Base-by-base conservation (phyloP, 2,888 invertebrate species). In the Metopia argyrocephala region DNA sequence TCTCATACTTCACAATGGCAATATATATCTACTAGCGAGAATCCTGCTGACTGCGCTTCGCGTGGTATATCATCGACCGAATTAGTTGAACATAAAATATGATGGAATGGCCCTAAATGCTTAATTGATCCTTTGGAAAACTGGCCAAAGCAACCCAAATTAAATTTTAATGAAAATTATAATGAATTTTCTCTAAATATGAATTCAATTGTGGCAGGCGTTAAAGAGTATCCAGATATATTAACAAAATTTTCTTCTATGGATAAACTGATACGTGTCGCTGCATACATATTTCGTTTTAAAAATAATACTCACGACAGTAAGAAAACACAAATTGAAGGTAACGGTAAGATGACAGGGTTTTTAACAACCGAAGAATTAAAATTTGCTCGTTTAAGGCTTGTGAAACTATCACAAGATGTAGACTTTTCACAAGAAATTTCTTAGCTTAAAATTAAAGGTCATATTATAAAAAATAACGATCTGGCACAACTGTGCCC, bases 21-120 rank as follows among this genome's bases (percentile, higher is more conserved):
- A 45, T 61, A 45, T 3, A 61, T 61, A 45, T 15, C 61, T 5
- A 5, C 61, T 21, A 3, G 61, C 1, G 52, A 65, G 9, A 65
- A 52, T n/a, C n/a, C n/a, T n/a, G n/a, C 66, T 6, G 76, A 71
- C 48, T 76, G 76, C 21, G 69, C 69, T 21, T 75, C 79, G 0
- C n/a, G 79, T 38, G 76, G 76, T 7, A 38, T 74, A 9, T 27
- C 50, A 3, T 5, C 66, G 27, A 50, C 6, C 20, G 59, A 78
- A 64, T 28, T 71, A 15, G 25, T 25, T n/a, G 9, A 59, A 9
- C 61, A 71, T 20, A 50, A 59, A 4, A 12, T 61, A 18, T 71
- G 52, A 52, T 48, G 61, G 59, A 27, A 15, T 12, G 59, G 28
- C n/a, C 28, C 48, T 50, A 59, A 31, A 28, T 59, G 59, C 59